A percentile compares a stretch with the other conserved stretches of the same genome.
phyloP scores from a whole-genome alignment of 2,113 vertebrate genomes.

The Columbina picui region DNA sequence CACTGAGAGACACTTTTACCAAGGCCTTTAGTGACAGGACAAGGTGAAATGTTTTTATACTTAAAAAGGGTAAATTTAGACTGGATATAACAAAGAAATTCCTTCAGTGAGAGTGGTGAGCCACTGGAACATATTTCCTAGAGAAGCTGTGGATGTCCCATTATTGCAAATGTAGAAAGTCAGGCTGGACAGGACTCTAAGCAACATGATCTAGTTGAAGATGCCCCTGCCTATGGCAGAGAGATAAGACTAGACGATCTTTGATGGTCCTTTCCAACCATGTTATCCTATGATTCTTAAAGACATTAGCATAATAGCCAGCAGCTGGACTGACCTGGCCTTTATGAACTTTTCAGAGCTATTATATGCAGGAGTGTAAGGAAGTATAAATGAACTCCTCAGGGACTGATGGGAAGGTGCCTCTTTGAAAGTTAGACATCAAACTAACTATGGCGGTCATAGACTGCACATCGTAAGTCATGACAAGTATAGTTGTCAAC shows the following conservation, averaged over 20 bases:
- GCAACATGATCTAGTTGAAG: not conserved
- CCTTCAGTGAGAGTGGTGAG: too few species aligned
- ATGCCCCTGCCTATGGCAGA: not conserved
- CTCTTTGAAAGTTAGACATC: not conserved
- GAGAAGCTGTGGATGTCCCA: not conserved
- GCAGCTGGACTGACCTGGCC: not conserved
- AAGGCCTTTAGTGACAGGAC: too few species aligned
- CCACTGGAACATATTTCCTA: not conserved
- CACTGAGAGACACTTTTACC: too few species aligned
- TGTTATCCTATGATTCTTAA: not conserved
- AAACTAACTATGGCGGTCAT: not conserved
- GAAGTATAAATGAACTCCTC: not conserved
- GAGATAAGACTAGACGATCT: not conserved
- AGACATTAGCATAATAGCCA: not conserved
- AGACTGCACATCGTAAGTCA: not conserved
- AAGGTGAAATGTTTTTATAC: too few species aligned
- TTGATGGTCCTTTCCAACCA: not conserved
- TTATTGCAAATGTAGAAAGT: not conserved
- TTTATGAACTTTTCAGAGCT: not conserved
- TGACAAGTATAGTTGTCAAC: not conserved
- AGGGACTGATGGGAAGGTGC: not conserved
- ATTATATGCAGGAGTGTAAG: not conserved
- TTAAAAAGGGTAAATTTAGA: too few species aligned
- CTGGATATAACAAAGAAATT: too few species aligned
- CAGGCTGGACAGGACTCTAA: not conserved